Conservation (phyloP, 2,888 invertebrate species). For the Agriopis leucophaearia region DNA sequence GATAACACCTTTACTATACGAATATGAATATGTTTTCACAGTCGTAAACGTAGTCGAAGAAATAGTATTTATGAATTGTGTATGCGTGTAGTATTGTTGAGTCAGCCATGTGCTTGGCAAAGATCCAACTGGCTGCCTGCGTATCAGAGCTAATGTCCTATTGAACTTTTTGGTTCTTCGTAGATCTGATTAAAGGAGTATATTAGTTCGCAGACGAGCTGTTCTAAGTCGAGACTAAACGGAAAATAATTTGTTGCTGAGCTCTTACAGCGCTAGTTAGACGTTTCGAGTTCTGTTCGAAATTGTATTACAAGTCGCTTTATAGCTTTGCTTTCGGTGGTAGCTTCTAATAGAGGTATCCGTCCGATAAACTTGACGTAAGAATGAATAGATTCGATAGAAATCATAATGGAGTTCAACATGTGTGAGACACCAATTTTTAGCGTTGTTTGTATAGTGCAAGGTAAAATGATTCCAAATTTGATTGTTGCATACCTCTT, state of each 20-base stretch:
- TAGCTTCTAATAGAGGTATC: constrained; percentile 3
- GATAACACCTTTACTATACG: constrained; percentile 61
- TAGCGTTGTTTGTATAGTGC: constrained; percentile 7
- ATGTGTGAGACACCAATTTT: neutral
- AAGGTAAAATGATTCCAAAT: neutral
- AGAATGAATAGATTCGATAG: neutral
- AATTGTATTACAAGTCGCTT: constrained; percentile 23
- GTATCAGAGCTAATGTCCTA: constrained; percentile 64
- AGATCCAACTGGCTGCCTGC: constrained; percentile 65
- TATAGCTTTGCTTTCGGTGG: constrained; percentile 13
- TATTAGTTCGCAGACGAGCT: constrained; percentile 51
- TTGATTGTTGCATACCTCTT: constrained; percentile 88
- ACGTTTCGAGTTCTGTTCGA: constrained; percentile 16
- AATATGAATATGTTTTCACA: constrained; percentile 34
- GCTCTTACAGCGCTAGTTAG: constrained; percentile 17
- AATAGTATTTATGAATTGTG: constrained; percentile 44
- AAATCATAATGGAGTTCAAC: neutral
- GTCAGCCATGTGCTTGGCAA: constrained; percentile 66
- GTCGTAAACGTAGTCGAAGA: constrained; percentile 41
- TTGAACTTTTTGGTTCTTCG: constrained; percentile 70
- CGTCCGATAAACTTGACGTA: constrained; percentile 12
- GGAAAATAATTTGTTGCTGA: constrained; percentile 52
- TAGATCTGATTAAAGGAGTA: constrained; percentile 55
- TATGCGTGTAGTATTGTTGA: constrained; percentile 67
- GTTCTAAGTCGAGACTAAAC: constrained; percentile 56